Conservation (phyloP, 2,888 invertebrate species). For the Himalopsyche kuldschensis region DNA sequence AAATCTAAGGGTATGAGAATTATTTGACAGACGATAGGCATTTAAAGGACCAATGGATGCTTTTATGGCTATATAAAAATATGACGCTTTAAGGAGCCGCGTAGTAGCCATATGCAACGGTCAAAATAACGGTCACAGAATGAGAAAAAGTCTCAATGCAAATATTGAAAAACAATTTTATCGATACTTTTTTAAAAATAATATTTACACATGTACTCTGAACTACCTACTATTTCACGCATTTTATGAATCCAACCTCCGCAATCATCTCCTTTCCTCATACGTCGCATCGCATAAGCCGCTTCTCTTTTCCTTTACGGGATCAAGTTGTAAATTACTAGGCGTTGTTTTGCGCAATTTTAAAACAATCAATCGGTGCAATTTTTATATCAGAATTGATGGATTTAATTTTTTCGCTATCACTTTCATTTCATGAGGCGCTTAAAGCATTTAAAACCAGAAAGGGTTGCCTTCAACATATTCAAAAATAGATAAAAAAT, state of each 20-base stretch:
- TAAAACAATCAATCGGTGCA: neutral
- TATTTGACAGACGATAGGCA: too few relatives aligned
- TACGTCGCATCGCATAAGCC: neutral
- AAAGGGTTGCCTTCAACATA: neutral
- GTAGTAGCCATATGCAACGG: too few relatives aligned
- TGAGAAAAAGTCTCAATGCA: too few relatives aligned
- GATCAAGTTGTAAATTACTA: neutral
- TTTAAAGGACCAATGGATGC: too few relatives aligned
- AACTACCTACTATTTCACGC: constrained; percentile 6
- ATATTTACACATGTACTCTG: neutral
- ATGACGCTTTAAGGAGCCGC: too few relatives aligned
- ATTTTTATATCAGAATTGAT: neutral
- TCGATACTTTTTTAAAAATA: too few relatives aligned
- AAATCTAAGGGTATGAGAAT: too few relatives aligned
- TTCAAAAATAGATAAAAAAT: too few relatives aligned
- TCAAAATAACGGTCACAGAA: too few relatives aligned
- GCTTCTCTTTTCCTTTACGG: neutral
- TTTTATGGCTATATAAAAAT: too few relatives aligned
- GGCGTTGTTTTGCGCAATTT: neutral
- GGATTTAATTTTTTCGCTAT: neutral
- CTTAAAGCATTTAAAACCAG: neutral
- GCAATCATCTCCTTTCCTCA: neutral
- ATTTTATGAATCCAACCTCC: neutral
- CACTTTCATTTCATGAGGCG: neutral
- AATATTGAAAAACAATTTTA: too few relatives aligned